phyloP scores from a whole-genome alignment of 2,113 vertebrate species.

The Pagrus major region DNA sequence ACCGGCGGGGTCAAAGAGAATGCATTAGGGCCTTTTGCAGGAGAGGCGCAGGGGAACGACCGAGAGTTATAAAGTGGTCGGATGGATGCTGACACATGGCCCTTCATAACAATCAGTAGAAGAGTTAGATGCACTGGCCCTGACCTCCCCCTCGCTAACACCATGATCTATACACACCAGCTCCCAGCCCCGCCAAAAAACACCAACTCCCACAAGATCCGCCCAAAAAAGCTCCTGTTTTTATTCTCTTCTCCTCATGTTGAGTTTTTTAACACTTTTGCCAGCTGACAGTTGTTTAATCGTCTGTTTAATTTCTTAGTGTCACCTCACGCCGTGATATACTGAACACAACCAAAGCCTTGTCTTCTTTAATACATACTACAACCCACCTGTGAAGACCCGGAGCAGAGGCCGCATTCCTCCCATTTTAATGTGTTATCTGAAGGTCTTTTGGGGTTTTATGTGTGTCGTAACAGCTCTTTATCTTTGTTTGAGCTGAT shows the following conservation, averaged over 20 bases:
- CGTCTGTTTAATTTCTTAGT: slow-evolving; percentile 17
- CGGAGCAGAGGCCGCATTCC: slow-evolving; percentile 23
- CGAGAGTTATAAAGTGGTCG: slow-evolving; percentile 80
- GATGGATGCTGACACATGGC: slow-evolving; percentile 75
- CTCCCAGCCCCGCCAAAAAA: slow-evolving; percentile 34
- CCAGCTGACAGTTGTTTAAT: not conserved
- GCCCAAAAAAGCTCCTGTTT: not conserved
- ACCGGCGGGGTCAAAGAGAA: slow-evolving; percentile 80
- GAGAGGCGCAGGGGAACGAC: slow-evolving; percentile 62
- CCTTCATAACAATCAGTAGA: slow-evolving; percentile 81
- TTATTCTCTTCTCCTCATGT: not conserved
- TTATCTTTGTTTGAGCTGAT: slow-evolving; percentile 70
- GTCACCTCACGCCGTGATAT: not conserved
- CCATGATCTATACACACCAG: slow-evolving; percentile 60
- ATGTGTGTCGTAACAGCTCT: slow-evolving; percentile 57
- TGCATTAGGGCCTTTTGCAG: slow-evolving; percentile 83
- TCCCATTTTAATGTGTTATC: slow-evolving; percentile 61
- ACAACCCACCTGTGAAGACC: not conserved
- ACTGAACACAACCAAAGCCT: not conserved
- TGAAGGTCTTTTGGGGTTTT: slow-evolving; percentile 42
- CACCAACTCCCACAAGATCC: slow-evolving; percentile 16
- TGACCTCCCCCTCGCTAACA: slow-evolving; percentile 72
- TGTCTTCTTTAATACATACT: not conserved
- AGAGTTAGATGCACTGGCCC: slow-evolving; percentile 73
- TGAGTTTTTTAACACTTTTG: slow-evolving; percentile 22